A percentile compares a stretch with the other conserved stretches of the same genome.
Conservation (phyloP, 2,113 vertebrate genomes). For the Struthio camelus region DNA sequence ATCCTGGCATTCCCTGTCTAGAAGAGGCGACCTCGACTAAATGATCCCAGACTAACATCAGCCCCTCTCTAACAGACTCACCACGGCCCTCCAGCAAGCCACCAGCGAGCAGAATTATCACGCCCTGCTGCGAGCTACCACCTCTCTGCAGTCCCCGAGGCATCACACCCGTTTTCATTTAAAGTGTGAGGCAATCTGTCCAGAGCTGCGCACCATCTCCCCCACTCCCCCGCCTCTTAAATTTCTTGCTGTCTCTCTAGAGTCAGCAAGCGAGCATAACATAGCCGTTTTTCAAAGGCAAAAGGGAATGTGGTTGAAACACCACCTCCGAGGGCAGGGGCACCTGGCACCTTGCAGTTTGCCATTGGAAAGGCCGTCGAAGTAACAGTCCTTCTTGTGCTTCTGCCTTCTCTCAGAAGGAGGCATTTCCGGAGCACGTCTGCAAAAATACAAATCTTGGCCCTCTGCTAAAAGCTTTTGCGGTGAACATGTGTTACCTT, state of each 20-base stretch:
- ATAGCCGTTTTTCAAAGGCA: not conserved
- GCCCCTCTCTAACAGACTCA: not conserved
- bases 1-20: not conserved
- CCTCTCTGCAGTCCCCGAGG: not conserved
- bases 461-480: not conserved
- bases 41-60: not conserved
- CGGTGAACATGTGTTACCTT: not conserved
- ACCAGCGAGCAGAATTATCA: not conserved
- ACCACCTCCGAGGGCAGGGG: not conserved
- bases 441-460: not conserved
- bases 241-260: not conserved
- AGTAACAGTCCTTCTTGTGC: conserved; percentile 1
- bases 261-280: not conserved
- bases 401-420: not conserved
- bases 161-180: not conserved
- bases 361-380: conserved; percentile 42
- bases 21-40: not conserved
- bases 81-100: not conserved
- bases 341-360: not conserved
- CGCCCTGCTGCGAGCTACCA: not conserved
- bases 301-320: not conserved
- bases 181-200: not conserved
- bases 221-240: not conserved
- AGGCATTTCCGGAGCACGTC: not conserved
- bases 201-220: not conserved